A percentile compares a stretch with the other conserved stretches of the same genome.
Evolutionary conservation across 2,888 invertebrate genomes (phyloP).

Genomic region (Mylabris sibirica): DNA sequence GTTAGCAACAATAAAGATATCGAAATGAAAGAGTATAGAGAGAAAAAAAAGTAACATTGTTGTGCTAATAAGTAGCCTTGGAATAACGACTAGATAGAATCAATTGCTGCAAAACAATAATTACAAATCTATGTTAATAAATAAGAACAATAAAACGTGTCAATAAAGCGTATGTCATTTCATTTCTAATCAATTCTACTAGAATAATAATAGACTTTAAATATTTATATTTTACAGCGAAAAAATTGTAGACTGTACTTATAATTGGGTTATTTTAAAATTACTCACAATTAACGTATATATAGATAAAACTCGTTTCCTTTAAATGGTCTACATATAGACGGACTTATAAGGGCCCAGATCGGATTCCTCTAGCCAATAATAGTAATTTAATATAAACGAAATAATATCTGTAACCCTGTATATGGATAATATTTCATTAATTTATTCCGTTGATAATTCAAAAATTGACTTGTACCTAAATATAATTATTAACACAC

Average conservation of each 20-base stretch:
- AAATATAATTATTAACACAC: too few relatives aligned
- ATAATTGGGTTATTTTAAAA: slow-evolving; percentile 22
- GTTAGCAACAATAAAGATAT: background rate
- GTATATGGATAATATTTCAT: background rate
- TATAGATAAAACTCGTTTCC: slow-evolving; percentile 19
- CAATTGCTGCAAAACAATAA: slow-evolving; percentile 17
- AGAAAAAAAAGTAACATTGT: slow-evolving; percentile 4
- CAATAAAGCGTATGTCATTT: slow-evolving; percentile 8
- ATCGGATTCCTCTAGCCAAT: slow-evolving; percentile 16
- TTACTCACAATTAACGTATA: slow-evolving; percentile 6
- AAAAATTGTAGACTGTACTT: too few relatives aligned
- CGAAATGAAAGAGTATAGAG: background rate
- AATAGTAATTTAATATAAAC: slow-evolving; percentile 6
- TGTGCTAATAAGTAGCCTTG: slow-evolving; percentile 14
- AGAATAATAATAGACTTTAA: background rate
- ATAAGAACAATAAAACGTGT: slow-evolving; percentile 16
- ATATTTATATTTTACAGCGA: too few relatives aligned
- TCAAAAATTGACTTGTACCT: too few relatives aligned
- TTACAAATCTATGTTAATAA: slow-evolving; percentile 18
- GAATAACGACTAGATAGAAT: slow-evolving; percentile 7
- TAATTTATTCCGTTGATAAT: background rate
- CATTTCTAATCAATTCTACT: background rate
- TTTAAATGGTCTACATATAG: slow-evolving; percentile 22
- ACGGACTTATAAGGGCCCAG: slow-evolving; percentile 20
- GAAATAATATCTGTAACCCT: background rate